Percentiles rank a stretch among this genome's conserved stretches.
Conservation (phyloP, 2,797 vertebrate species). For the Iguana delicatissima region DNA sequence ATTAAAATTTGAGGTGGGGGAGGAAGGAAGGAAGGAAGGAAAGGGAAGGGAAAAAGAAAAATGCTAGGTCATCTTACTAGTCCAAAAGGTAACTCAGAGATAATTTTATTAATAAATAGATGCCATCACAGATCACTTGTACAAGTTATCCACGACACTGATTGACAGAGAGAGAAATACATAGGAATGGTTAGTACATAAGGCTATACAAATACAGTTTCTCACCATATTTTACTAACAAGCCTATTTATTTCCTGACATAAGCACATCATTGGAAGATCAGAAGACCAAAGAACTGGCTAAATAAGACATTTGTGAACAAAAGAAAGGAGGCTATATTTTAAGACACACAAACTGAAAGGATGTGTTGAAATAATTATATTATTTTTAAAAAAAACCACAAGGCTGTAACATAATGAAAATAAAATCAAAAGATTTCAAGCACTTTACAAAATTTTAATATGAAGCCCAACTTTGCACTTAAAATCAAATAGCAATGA, state of each 20-base stretch:
- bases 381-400: neutral
- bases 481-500: constrained; percentile 35
- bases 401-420: constrained; percentile 30
- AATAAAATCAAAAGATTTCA: constrained; percentile 40
- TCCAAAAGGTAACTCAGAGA: neutral
- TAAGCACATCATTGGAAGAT: neutral
- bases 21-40: too few species aligned
- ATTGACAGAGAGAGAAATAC: too few species aligned
- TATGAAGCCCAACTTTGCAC: constrained; percentile 33
- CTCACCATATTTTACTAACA: neutral
- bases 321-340: constrained; percentile 49
- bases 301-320: neutral
- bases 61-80: neutral
- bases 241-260: constrained; percentile 5
- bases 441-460: neutral
- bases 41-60: neutral
- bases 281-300: neutral
- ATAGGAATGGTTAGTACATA: neutral
- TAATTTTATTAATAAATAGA: constrained; percentile 1
- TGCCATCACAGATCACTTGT: neutral
- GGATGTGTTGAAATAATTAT: constrained; percentile 53
- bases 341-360: constrained; percentile 64
- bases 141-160: neutral
- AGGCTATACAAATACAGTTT: neutral
- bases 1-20: neutral